Evolutionary conservation across 92 coral and sea anemone genomes (phyloP).

Genomic region (Palythoa heliodiscus): DNA sequence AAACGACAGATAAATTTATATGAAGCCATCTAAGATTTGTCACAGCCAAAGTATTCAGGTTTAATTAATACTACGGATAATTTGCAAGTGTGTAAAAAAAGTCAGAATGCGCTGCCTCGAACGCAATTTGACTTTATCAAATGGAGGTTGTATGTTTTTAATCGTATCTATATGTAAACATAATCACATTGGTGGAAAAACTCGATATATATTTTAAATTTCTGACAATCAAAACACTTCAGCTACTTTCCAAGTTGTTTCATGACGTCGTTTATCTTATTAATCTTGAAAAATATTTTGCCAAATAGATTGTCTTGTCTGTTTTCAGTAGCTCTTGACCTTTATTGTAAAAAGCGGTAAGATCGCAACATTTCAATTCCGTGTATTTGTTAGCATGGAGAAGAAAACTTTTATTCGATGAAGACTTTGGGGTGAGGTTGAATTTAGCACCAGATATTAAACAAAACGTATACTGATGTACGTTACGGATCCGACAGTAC

Average conservation of each 20-base stretch:
- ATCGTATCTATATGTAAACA: no score
- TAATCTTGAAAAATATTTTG: background rate
- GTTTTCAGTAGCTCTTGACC: background rate
- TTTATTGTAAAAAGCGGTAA: background rate
- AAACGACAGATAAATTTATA: background rate
- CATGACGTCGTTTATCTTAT: background rate
- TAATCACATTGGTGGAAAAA: no score
- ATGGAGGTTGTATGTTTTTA: no score
- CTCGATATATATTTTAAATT: no score
- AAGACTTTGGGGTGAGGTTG: background rate
- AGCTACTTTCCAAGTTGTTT: background rate
- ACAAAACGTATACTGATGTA: background rate
- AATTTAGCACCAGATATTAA: slow-evolving; percentile 28
- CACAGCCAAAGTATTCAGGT: background rate
- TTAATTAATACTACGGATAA: background rate
- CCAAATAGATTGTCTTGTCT: background rate
- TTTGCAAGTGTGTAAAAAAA: background rate
- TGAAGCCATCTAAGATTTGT: background rate
- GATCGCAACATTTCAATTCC: background rate
- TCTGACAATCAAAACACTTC: background rate
- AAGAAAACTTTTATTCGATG: background rate
- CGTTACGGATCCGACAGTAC: background rate
- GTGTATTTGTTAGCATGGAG: background rate
- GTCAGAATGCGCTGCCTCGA: no score
- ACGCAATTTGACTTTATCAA: no score